Evolutionary conservation across 2,113 vertebrate species (phyloP), one percentile per base, ranked within the genome.

Genomic region (Cinclus cinclus): DNA sequence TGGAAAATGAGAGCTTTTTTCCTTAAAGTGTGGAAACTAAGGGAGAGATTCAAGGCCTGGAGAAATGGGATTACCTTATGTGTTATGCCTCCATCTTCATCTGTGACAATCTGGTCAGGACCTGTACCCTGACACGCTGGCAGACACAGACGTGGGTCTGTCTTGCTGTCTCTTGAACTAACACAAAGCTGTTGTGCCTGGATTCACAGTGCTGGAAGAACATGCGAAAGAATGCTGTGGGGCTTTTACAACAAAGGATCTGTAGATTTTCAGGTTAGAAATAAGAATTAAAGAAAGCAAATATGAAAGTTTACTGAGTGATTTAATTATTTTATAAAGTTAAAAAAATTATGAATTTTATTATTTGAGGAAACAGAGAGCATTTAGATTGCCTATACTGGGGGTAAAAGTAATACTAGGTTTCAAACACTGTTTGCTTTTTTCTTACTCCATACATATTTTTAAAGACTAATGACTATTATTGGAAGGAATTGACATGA

Each of bases 391-490:
- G 84, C 46, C 65, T 87, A 20, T 21, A 35, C 21, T 41, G 33
- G 37, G 31, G 77, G 70, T 89, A 85, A 91, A 92, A 87, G 89
- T 94, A 94, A 92, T 67, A 80, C 42, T 22, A 62, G 70, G 28
- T 91, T 95, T 92, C 82, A 95, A 83, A 87, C 62, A 87, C 11
- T 89, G 41, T 84, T 95, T 97, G 85, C 30, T 94, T 92, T 96
- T 83, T 80, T 74, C 87, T 91, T 85, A 27, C 55, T 76, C 15
- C 35, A 85, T 68, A 91, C 49, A 71, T 95, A 95, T 95, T 95
- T 92, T 83, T 87, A 49, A 87, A 94, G 42, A 62, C 30, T 76
- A 84, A 83, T 94, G 74, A 87, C 58, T 95, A 63, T 95, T 94
- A 94, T 85, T 92, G 50, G 55, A 94, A 89, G 70, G 84, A 89